A percentile compares a stretch with the other conserved stretches of the same genome.
These are phyloP conservation scores for Solenopsis fugax DNA, from an alignment of 1,140 invertebrate species.

Conservation along the genomic window DNA sequence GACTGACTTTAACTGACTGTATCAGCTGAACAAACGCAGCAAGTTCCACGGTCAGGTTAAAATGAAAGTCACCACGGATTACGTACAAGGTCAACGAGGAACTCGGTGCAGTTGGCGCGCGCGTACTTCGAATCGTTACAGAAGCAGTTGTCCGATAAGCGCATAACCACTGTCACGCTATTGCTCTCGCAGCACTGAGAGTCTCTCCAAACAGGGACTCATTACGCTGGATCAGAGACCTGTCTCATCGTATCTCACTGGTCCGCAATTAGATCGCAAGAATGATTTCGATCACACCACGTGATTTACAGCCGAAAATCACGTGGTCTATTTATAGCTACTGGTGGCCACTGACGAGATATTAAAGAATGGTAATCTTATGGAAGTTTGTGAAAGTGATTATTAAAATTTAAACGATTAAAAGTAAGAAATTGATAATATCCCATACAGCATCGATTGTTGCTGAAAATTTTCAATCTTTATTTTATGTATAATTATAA, in stretches of 20 bases:
- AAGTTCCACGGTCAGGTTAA: conserved; percentile 57
- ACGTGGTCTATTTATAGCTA: background rate
- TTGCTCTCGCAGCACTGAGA: conserved; percentile 24
- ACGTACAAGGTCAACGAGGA: conserved; percentile 70
- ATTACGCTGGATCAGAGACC: too few species aligned
- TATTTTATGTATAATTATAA: too few species aligned
- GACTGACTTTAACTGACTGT: background rate
- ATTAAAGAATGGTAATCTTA: too few species aligned
- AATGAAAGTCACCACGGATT: conserved; percentile 75
- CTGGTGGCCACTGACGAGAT: background rate
- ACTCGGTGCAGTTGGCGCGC: conserved; percentile 1
- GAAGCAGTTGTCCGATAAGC: conserved; percentile 48
- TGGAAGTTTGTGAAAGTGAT: too few species aligned
- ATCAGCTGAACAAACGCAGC: background rate
- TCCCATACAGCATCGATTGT: too few species aligned
- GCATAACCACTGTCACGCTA: conserved; percentile 40
- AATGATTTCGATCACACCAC: background rate
- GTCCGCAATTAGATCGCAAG: background rate
- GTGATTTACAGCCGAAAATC: conserved; percentile 1
- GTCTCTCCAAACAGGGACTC: too few species aligned
- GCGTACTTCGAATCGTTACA: conserved; percentile 52
- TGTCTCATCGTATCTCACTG: background rate
- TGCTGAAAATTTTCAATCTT: too few species aligned
- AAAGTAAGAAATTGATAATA: too few species aligned
- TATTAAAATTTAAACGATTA: too few species aligned